These are phyloP conservation scores for Acestrorhynchus altus DNA, from an alignment of 2,797 vertebrate species.

Conservation along the genomic window DNA sequence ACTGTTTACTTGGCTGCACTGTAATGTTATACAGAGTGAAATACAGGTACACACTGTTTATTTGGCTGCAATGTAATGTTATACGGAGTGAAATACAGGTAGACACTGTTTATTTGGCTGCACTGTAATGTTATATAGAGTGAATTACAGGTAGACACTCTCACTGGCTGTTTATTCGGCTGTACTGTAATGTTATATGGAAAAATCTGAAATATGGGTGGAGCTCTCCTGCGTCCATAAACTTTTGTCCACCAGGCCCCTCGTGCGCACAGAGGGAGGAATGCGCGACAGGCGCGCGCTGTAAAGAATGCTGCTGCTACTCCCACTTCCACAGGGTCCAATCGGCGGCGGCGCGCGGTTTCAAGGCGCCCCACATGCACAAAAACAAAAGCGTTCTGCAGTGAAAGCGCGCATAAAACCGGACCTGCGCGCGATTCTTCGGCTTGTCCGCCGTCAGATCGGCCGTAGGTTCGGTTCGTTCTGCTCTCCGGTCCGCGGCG, in stretches of 20 bases:
- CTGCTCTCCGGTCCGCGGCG: not conserved
- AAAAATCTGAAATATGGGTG: too few species aligned
- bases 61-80: too few species aligned
- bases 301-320: slow-evolving; percentile 52
- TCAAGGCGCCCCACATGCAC: slow-evolving; percentile 56
- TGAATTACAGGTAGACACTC: too few species aligned
- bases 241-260: not conserved
- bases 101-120: too few species aligned
- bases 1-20: too few species aligned
- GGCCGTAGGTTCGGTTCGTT: not conserved
- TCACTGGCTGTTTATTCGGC: too few species aligned
- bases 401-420: not conserved
- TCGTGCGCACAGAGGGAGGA: slow-evolving; percentile 25
- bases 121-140: too few species aligned
- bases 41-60: too few species aligned
- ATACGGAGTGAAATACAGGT: too few species aligned
- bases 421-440: not conserved
- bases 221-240: not conserved
- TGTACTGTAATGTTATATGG: too few species aligned
- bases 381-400: slow-evolving; percentile 49
- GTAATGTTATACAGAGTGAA: too few species aligned
- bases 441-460: too few species aligned
- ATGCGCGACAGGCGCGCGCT: slow-evolving; percentile 36
- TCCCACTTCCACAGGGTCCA: slow-evolving; percentile 59
- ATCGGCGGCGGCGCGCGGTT: slow-evolving; percentile 53